Base-by-base conservation (phyloP, 2,113 vertebrate genomes). In the Epinephelus lanceolatus region DNA sequence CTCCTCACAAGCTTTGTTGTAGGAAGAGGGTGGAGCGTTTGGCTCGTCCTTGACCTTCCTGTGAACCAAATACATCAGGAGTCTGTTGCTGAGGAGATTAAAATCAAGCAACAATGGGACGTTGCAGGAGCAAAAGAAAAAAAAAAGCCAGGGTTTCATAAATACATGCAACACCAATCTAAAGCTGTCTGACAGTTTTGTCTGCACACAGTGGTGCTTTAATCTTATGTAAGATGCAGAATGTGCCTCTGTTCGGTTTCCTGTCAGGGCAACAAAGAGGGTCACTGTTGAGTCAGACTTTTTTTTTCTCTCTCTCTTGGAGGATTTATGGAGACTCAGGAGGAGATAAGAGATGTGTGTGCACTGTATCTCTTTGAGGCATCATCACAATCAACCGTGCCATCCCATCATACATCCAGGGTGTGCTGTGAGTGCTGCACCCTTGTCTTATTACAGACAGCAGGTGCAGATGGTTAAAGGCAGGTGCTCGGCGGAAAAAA, bases 391-490 rank as follows among this genome's bases (percentile, higher is more conserved):
- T 80, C 68, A 82, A 47, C 47, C 8, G 47, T 30, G 72, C 56
- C 9, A 59, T 77, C 69, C 83, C 71, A 72, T 75, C 60, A 45
- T 30, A 80, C 68, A 76, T 70, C 61, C 76, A 78, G 45, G 76
- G 71, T 75, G 81, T 30, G 71, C 81, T 76, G 76, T 12, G 78
- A 86, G 83, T 52, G 80, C 75, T 76, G 84, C 86, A 83, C 84
- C 84, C 76, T 75, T 37, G 89, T 92, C 91, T 92, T 88, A 84
- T 87, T 91, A 83, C 88, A 87, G 91, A 83, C 92, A 91, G 93
- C 93, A 93, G 94, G 94, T 94, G 93, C 92, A 91, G 93, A 89
- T 93, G 90, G 92, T 87, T 87, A 87, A 91, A 91, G 85, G 88
- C 93, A 94, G 94, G 91, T 93, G 91, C 89, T 92, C 70, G 6